A percentile compares a stretch with the other conserved stretches of the same genome.
Evolutionary conservation across 2,113 vertebrate genomes (phyloP).

Genomic region (Microcebus lehilahytsara): DNA sequence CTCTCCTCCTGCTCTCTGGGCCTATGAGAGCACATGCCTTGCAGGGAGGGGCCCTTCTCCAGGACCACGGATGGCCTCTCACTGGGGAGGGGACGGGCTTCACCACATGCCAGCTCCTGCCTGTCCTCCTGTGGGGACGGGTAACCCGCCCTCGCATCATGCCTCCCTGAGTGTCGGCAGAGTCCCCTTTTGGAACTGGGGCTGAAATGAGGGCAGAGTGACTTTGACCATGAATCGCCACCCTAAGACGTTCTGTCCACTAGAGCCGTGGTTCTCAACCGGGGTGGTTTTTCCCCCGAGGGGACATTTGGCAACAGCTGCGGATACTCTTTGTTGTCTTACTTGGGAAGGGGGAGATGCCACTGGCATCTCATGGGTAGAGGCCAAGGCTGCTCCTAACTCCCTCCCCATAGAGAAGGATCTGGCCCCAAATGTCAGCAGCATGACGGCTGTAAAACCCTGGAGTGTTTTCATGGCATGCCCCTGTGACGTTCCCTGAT

Average conservation of each 20-base stretch:
- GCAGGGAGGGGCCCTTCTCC: background rate
- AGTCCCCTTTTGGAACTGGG: background rate
- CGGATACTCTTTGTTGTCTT: background rate
- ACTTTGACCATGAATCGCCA: background rate
- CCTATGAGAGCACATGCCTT: accelerated
- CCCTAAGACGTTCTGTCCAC: too few species aligned
- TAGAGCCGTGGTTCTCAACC: background rate
- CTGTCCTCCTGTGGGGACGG: background rate
- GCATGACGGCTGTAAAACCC: background rate
- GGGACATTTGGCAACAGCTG: background rate
- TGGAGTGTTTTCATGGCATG: accelerated
- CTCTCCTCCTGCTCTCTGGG: background rate
- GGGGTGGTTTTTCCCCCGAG: too few species aligned
- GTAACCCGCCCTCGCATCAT: accelerated
- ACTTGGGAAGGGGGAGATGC: background rate
- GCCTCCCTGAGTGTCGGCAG: accelerated
- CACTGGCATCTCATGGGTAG: background rate
- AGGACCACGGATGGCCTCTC: background rate
- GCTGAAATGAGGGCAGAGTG: background rate
- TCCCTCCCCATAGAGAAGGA: accelerated
- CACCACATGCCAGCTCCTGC: too few species aligned
- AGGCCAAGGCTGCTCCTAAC: background rate
- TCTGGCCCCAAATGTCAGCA: background rate
- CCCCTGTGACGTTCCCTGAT: background rate
- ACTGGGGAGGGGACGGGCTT: accelerated